phyloP scores from a whole-genome alignment of 2,113 vertebrate species.

The Ameiurus melas region DNA sequence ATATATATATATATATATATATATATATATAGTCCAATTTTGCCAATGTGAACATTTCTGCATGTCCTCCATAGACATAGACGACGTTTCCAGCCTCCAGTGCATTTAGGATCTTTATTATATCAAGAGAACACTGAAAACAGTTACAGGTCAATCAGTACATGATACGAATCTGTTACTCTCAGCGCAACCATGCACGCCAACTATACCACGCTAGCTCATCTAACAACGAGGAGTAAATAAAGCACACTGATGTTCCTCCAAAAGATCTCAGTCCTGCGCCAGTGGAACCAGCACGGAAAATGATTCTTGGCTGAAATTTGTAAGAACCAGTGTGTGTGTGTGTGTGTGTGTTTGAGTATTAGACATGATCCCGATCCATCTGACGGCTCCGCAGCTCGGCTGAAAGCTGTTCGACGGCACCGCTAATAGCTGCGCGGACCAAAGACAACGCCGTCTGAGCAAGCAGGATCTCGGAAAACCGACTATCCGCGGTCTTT shows the following conservation, averaged over 20 bases:
- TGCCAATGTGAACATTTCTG: neutral
- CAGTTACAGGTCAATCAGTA: neutral
- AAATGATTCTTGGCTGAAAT: neutral
- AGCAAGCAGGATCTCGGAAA: constrained; percentile 53
- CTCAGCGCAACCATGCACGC: neutral
- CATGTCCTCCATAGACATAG: neutral
- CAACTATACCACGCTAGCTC: neutral
- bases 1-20: neutral
- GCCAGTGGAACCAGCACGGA: neutral
- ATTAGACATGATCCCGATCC: constrained; percentile 28
- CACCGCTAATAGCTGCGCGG: constrained; percentile 53
- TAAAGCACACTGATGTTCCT: neutral
- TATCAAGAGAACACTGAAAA: neutral
- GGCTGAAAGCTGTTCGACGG: constrained; percentile 58
- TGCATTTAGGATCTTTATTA: neutral
- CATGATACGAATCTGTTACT: neutral
- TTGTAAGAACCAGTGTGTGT: neutral
- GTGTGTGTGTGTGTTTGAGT: neutral
- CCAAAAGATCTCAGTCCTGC: neutral
- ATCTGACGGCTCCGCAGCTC: constrained; percentile 49
- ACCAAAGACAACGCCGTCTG: constrained; percentile 60
- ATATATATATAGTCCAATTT: neutral
- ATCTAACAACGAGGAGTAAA: neutral
- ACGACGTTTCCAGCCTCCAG: neutral
- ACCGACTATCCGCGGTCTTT: neutral